Conservation (phyloP, 2,113 vertebrate genomes). For the Sprattus sprattus region DNA sequence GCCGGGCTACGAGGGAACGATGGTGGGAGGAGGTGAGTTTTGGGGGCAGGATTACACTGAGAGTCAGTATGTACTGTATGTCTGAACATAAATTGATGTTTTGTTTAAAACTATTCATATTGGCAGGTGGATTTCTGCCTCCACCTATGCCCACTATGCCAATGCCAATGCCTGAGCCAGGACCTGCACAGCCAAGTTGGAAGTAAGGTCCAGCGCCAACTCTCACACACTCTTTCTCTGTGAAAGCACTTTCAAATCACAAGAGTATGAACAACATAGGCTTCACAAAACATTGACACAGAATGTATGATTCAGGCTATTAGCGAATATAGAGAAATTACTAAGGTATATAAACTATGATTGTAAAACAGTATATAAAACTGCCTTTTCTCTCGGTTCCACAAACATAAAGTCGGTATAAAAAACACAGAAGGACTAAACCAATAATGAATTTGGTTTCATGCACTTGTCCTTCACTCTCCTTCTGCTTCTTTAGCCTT, state of each 20-base stretch:
- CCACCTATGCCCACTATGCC: slow-evolving; percentile 41
- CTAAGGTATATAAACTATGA: no score
- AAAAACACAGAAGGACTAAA: no score
- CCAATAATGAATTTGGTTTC: no score
- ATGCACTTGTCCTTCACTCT: no score
- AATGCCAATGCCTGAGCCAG: slow-evolving; percentile 27
- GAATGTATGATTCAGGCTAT: not conserved
- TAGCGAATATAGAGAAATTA: no score
- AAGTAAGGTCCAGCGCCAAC: slow-evolving; percentile 25
- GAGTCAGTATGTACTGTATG: not conserved
- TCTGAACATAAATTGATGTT: not conserved
- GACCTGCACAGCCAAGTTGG: slow-evolving; percentile 25
- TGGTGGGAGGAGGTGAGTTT: not conserved
- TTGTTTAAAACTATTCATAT: not conserved
- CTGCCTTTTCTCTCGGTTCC: no score
- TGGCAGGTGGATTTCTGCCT: slow-evolving; percentile 43
- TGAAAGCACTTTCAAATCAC: not conserved
- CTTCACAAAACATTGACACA: not conserved
- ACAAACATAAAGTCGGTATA: no score
- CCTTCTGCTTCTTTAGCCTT: no score
- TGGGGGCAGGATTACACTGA: not conserved
- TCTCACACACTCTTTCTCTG: not conserved
- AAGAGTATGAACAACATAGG: not conserved
- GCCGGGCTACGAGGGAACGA: slow-evolving; percentile 66
- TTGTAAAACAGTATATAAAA: no score